Conservation (phyloP, 2,113 vertebrate species). For the Podiceps cristatus region DNA sequence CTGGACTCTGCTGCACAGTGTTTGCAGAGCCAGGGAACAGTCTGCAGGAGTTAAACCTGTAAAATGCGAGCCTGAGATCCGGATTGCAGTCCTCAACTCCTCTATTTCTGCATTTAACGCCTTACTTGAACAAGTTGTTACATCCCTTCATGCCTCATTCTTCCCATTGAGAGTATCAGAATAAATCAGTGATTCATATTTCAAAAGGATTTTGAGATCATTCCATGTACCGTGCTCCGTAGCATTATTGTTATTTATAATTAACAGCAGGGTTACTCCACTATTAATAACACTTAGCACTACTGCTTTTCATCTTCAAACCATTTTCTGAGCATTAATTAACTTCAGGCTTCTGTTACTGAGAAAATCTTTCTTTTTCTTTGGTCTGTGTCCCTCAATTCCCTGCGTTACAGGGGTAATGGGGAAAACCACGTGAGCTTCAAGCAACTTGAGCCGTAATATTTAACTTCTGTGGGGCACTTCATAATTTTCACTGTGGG, state of each 20-base stretch:
- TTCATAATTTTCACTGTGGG: background rate
- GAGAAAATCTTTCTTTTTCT: background rate
- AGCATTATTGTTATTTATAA: conserved; percentile 63
- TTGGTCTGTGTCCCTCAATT: background rate
- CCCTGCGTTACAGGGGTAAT: background rate
- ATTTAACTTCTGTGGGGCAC: background rate
- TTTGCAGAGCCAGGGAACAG: background rate
- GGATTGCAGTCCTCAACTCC: background rate
- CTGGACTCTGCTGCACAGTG: background rate
- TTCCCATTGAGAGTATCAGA: background rate
- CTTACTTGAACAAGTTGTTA: background rate
- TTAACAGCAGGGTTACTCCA: conserved; percentile 53
- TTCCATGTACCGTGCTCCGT: background rate
- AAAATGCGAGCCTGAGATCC: background rate
- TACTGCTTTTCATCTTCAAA: conserved; percentile 62
- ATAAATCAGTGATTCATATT: conserved; percentile 41
- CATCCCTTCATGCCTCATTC: background rate
- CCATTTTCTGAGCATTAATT: conserved; percentile 55
- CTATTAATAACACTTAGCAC: conserved; percentile 66
- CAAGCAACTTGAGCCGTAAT: background rate
- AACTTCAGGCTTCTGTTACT: conserved; percentile 43
- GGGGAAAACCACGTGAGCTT: background rate
- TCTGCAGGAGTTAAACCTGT: background rate
- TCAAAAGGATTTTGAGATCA: conserved; percentile 50
- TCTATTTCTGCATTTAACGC: background rate